A percentile compares a stretch with the other conserved stretches of the same genome.
Evolutionary conservation across 2,797 vertebrate genomes (phyloP).

Genomic region (Rhyacichthys aspro): DNA sequence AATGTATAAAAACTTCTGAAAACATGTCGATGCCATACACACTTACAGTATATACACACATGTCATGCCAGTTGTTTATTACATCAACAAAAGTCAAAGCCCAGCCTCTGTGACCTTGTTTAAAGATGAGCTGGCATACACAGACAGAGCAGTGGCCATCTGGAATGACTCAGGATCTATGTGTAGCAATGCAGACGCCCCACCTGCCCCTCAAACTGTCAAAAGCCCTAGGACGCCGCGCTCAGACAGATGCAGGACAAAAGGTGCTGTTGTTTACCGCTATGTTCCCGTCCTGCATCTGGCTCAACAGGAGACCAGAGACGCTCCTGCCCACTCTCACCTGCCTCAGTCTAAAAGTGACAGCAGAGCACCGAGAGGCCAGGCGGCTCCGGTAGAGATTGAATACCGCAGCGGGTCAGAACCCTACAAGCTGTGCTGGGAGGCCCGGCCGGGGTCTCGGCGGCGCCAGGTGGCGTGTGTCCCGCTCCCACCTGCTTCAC

Average conservation of each 20-base stretch:
- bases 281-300: conserved; percentile 47
- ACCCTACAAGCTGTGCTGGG: conserved; percentile 81
- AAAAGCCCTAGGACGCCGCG: conserved; percentile 62
- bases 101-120: no score
- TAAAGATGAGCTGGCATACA: background rate
- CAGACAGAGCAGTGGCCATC: conserved; percentile 47
- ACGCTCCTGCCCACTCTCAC: conserved; percentile 32
- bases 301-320: conserved; percentile 45
- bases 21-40: no score
- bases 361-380: conserved; percentile 22
- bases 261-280: conserved; percentile 80
- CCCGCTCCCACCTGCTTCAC: conserved; percentile 64
- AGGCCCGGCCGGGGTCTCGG: conserved; percentile 33
- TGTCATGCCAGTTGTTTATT: no score
- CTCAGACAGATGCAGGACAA: conserved; percentile 75
- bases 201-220: conserved; percentile 65
- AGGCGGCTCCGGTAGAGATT: conserved; percentile 32
- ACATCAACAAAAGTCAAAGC: no score
- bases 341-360: conserved; percentile 57
- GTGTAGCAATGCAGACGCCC: conserved; percentile 58
- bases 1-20: no score
- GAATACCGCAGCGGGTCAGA: conserved; percentile 73
- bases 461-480: conserved; percentile 74
- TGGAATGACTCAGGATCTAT: conserved; percentile 65
- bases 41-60: no score